These are phyloP conservation scores for Neosilurus mollespiculum DNA, from an alignment of 2,797 vertebrate genomes.

Conservation along the genomic window DNA sequence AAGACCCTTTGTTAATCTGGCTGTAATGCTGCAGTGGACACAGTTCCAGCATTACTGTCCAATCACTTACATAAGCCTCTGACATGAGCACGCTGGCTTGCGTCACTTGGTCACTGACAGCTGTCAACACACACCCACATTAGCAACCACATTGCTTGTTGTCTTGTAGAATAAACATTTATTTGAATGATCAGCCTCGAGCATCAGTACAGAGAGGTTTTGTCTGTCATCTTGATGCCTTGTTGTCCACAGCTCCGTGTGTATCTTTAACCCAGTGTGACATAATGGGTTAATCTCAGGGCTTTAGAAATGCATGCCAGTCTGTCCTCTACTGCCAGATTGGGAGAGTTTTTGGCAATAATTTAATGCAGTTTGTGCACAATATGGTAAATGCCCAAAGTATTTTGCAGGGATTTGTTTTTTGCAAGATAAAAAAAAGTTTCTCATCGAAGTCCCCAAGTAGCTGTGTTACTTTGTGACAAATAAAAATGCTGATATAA, in stretches of 20 bases:
- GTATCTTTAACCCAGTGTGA: constrained; percentile 22
- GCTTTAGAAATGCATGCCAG: constrained; percentile 64
- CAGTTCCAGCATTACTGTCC: constrained; percentile 63
- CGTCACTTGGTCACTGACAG: constrained; percentile 77
- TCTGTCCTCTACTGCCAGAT: constrained; percentile 71
- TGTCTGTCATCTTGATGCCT: background rate
- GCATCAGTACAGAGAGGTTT: background rate
- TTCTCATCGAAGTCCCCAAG: constrained; percentile 24
- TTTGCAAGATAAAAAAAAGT: constrained; percentile 40
- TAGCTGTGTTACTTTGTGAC: constrained; percentile 23
- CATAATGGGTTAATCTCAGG: constrained; percentile 71
- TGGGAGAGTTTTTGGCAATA: constrained; percentile 44
- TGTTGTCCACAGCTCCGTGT: background rate
- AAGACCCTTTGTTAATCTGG: constrained; percentile 67
- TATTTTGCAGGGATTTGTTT: background rate
- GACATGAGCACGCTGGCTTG: constrained; percentile 71
- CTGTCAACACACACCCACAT: constrained; percentile 69
- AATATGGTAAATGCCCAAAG: constrained; percentile 51
- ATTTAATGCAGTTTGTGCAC: constrained; percentile 54
- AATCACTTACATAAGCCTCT: constrained; percentile 77
- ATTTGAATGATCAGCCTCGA: constrained; percentile 22
- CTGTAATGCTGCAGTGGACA: constrained; percentile 62
- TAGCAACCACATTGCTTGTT: constrained; percentile 40
- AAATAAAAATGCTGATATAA: constrained; percentile 42
- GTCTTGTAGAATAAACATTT: constrained; percentile 19